Conservation (phyloP, 2,113 vertebrate genomes). For the Dicrurus megarhynchus region DNA sequence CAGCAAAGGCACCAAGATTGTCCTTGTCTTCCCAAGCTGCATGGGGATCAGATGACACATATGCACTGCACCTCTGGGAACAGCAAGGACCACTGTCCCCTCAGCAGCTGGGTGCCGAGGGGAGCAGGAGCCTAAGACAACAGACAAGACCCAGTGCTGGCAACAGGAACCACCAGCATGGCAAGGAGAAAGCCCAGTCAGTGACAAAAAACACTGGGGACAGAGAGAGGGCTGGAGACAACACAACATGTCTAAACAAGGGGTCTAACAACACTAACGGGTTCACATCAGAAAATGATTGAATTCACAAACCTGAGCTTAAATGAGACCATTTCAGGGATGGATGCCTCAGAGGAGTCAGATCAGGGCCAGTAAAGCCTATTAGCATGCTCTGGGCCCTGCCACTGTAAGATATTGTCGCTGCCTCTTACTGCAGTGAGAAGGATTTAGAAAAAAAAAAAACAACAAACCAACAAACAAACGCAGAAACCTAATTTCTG, state of each 20-base stretch:
- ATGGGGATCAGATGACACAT: accelerated
- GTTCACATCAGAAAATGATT: not conserved
- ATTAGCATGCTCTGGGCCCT: not conserved
- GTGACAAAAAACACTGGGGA: not conserved
- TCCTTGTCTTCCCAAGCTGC: not conserved
- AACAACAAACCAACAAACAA: accelerated
- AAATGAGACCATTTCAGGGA: not conserved
- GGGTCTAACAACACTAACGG: accelerated
- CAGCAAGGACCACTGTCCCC: not conserved
- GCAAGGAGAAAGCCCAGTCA: not conserved
- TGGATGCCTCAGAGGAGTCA: not conserved
- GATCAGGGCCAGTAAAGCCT: not conserved
- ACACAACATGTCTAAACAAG: accelerated
- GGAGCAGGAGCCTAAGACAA: not conserved
- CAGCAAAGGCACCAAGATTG: not conserved
- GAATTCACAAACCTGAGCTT: not conserved
- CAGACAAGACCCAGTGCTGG: not conserved
- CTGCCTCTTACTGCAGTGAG: not conserved
- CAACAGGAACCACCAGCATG: not conserved
- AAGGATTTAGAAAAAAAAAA: not conserved
- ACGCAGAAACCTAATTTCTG: not conserved
- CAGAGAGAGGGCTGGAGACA: not conserved
- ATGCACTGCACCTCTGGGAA: not conserved
- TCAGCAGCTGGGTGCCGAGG: not conserved
- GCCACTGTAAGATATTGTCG: not conserved